Evolutionary conservation across 1,140 invertebrate genomes (phyloP).

Genomic region (Gryllus bimaculatus): DNA sequence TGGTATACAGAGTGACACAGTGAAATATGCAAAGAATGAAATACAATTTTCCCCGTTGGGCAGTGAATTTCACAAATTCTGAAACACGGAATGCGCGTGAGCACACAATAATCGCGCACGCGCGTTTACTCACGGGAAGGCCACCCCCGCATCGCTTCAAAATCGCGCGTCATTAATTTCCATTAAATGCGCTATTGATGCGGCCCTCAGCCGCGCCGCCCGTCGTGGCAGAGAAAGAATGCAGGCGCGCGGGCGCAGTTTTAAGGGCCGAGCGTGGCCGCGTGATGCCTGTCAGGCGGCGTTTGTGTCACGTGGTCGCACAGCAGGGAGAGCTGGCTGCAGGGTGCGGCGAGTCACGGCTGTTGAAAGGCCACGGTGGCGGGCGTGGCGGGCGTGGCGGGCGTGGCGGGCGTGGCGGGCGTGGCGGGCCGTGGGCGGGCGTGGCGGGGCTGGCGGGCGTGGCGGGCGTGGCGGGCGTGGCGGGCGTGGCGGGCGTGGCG

Average conservation of each 20-base stretch:
- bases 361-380: neutral
- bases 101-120: neutral
- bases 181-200: neutral
- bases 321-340: no score
- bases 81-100: neutral
- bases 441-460: no score
- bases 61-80: neutral
- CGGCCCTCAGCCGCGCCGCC: neutral
- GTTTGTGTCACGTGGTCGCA: neutral
- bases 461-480: no score
- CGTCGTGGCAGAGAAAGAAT: neutral
- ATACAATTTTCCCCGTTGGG: neutral
- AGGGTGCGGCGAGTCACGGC: no score
- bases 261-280: neutral
- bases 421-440: no score
- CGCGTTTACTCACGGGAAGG: neutral
- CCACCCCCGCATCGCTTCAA: neutral
- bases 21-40: neutral
- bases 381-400: no score
- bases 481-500: no score
- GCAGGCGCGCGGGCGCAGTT: neutral
- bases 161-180: neutral
- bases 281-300: neutral
- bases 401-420: no score
- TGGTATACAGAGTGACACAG: no score